Base-by-base conservation (phyloP, 2,113 vertebrate species). In the Prinia subflava region DNA sequence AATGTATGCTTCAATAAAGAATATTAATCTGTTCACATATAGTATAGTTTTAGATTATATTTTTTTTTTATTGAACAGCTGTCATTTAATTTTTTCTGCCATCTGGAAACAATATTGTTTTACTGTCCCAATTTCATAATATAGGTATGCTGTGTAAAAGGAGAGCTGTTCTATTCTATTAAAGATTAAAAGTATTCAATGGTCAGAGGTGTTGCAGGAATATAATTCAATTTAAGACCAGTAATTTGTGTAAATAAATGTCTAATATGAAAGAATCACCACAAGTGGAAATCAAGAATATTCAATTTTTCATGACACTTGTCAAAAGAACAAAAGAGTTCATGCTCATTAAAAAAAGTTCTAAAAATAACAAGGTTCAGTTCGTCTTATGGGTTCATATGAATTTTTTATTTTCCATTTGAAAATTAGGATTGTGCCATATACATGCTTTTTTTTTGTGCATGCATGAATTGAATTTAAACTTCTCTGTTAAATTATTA, bases 171-270 rank as follows among this genome's bases (percentile, higher is more conserved):
- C 57, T 87, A 82, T 86, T 92, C 90, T 95, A 91, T 95, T 96
- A 94, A 97, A 93, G 81, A 76, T 81, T 95, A 60, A 90, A 97
- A 94, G 27, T 95, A 77, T 69, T 96, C 57, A 84, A 71, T 79
- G 25, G 84, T 57, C 63, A 92, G 86, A 93, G 83, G 35, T 95
- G 37, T 88, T 94, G 87, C 47, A 91, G 77, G 75, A 92, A 88
- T 91, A 91, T 93, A 96, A 95, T 96, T 97, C 50, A 95, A 97
- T 97, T 97, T 97, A 95, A 86, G 63, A 77, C 28, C 86, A 46
- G 69, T 94, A 96, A 97, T 96, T 97, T 97, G 75, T 93, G 96
- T 96, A 97, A 97, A 97, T 96, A 97, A 92, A 96, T 96, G 81
- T 87, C 95, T 97, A 95, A 91, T 93, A 90, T 62, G 65, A 93